Base-by-base conservation (phyloP, 2,797 vertebrate genomes). In the Paramormyrops hopkinsi region DNA sequence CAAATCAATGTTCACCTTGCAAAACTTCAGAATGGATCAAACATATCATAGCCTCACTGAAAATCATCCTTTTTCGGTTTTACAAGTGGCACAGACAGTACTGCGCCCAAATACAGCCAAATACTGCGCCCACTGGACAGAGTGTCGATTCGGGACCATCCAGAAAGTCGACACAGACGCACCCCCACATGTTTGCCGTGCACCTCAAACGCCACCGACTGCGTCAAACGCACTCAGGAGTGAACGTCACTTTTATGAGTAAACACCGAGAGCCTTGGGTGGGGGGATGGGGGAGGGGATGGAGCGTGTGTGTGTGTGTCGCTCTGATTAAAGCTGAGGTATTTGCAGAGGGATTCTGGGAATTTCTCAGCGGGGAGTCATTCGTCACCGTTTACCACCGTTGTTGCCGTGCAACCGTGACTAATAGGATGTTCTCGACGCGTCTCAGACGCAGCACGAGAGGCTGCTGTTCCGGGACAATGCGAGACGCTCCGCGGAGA, bases 321-420 rank as follows among this genome's bases (percentile, higher is more conserved):
- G 19, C n/a, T 12, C 82, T 50, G 82, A 85, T 85, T 85, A 85
- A 25, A 85, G 44, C 22, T 50, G 82, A 85, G 48, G 48, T 50
- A 85, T 85, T 22, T 51, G 82, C 82, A 4, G 44, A 85, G 82
- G 82, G 82, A 85, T 85, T 85, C n/a, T 48, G 82, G 82, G 82
- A 85, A 50, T 85, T 85, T 85, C 19, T 25, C 82, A 11, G 11
- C 37, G 46, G 17, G 44, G n/a, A 46, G 44, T 41, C 44, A 85
- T 85, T 85, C 44, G 82, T 85, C 82, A 51, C 48, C 19, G 82
- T 25, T 85, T 85, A 51, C 82, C 48, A 12, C n/a, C 8, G 41
- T 44, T 22, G 82, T 48, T 85, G 82, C 46, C 22, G 9, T 25
- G 22, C n/a, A 8, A 50, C 48, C n/a, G 8, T 85, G 82, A 85